Base-by-base conservation (phyloP, 1,140 invertebrate species). In the Psilanteris sp. region DNA sequence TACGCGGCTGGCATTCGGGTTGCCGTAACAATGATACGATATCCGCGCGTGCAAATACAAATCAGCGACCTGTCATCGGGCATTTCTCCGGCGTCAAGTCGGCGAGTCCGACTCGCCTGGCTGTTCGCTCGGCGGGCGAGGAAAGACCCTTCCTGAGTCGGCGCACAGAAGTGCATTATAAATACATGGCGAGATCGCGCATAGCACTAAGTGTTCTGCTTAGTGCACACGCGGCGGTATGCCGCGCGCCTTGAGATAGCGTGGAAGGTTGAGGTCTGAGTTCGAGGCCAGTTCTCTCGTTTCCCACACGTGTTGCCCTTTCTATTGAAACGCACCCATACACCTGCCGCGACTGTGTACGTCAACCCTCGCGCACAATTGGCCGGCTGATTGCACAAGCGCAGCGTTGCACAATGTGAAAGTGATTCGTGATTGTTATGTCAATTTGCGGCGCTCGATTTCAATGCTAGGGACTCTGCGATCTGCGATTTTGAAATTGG, bases 251-350 rank as follows among this genome's bases (percentile, higher is more conserved):
- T 68, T 61, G 62, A 68, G 72, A 54, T 27, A 29, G 50, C 64
- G 31, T 34, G 48, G 73, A 77, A 77, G 73, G 73, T 77, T 71
- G 73, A 77, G 73, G 73, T 71, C 73, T 71, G 73, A 71, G 73
- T 77, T 77, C 73, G 72, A 68, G 71, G 67, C 64, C 44, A 74
- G 75, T 37, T 75, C 75, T 57, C 46, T 52, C 66, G 66, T 66
- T 77, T 77, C 73, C 61, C 59, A 71, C 70, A 64, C 61, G 61
- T 62, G 62, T 41, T 71, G 61, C 55, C 67, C 67, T 72, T 62
- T 72, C 48, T 41, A 73, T 54, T 46, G 14, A 29, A 57, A 52
- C 43, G 46, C 54, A 66, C 61, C 22, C 75, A 78, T 73, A 66
- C 67, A 57, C 70, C 57, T 64, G 75, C 48, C 13, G 1, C 50